Conservation (phyloP, 2,797 vertebrate genomes). For the Peromyscus melanophrys region DNA sequence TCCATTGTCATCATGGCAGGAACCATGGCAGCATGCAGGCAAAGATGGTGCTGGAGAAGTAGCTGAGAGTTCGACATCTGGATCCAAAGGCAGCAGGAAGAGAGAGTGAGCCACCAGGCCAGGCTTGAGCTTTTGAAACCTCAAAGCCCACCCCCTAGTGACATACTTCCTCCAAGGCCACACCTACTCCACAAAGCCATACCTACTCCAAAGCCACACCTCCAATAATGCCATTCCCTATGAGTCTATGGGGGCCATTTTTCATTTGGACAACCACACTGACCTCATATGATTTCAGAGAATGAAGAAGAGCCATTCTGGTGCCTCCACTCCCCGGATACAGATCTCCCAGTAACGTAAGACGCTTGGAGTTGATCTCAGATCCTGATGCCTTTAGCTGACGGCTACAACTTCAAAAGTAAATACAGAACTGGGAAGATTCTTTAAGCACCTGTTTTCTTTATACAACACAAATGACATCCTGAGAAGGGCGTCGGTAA, state of each 20-base stretch:
- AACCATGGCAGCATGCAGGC: not conserved
- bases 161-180: not conserved
- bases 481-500: not conserved
- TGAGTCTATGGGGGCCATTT: not conserved
- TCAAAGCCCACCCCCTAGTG: not conserved
- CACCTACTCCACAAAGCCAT: too few species aligned
- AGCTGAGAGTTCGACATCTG: not conserved
- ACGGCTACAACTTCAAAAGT: not conserved
- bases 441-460: not conserved
- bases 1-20: not conserved
- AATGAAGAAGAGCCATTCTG: not conserved
- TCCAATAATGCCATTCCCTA: not conserved
- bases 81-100: not conserved
- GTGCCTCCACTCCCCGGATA: not conserved
- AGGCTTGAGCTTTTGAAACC: not conserved
- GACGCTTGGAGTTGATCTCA: not conserved
- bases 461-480: not conserved
- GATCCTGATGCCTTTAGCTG: slow-evolving; percentile 4
- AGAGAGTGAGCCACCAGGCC: not conserved
- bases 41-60: not conserved
- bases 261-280: not conserved
- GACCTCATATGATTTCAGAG: not conserved
- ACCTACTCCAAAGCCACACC: not conserved
- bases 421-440: not conserved
- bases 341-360: not conserved